phyloP scores from a whole-genome alignment of 2,113 vertebrate species.

The Phalacrocorax pelagicus region DNA sequence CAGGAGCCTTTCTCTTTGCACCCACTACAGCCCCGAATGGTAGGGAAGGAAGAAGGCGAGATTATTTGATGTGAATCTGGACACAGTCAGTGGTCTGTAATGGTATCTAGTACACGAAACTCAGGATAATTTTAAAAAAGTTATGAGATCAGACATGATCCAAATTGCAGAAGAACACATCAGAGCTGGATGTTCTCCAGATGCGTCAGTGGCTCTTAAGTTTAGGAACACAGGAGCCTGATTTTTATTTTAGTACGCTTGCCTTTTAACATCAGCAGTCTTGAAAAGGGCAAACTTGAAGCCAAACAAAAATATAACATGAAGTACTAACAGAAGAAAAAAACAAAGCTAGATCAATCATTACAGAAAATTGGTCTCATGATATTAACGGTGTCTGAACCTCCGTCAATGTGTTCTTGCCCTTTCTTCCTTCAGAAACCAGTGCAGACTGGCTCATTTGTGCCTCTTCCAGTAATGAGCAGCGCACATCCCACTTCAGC shows the following conservation, averaged over 20 bases:
- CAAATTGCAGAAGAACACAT: not conserved
- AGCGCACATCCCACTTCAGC: not conserved
- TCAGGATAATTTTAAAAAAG: not conserved
- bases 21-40: not conserved
- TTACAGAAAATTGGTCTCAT: not conserved
- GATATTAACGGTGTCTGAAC: not conserved
- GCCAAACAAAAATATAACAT: not conserved
- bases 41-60: not conserved
- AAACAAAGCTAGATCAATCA: not conserved
- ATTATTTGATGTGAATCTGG: not conserved
- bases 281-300: not conserved
- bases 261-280: not conserved
- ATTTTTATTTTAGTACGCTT: not conserved
- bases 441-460: not conserved
- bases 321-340: not conserved
- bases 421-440: not conserved
- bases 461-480: not conserved
- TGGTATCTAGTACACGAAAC: not conserved
- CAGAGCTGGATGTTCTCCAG: not conserved
- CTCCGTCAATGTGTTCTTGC: not conserved
- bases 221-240: not conserved
- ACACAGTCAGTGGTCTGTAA: conserved; percentile 5
- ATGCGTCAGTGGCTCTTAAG: not conserved
- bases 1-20: not conserved
- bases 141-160: not conserved